phyloP scores from a whole-genome alignment of 2,888 invertebrate species.

The Loripinus fragilis region DNA sequence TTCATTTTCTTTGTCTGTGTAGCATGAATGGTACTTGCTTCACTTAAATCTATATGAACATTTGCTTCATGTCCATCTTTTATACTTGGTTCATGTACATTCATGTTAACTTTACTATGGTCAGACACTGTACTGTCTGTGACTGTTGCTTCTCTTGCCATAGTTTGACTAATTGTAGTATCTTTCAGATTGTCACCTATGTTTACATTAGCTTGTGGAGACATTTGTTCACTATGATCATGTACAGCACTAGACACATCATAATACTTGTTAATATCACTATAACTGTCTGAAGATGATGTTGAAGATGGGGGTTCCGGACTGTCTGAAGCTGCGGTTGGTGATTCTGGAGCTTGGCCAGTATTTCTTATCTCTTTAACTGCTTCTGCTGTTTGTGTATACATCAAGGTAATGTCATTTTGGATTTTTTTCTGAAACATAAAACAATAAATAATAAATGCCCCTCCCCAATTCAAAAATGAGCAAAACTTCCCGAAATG shows the following conservation, averaged over 20 bases:
- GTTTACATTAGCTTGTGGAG: not conserved
- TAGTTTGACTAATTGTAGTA: not conserved
- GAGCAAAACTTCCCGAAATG: too few species aligned
- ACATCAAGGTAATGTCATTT: conserved; percentile 62
- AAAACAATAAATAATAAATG: too few species aligned
- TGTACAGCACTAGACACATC: conserved; percentile 49
- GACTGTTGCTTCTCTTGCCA: not conserved
- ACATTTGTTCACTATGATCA: conserved; percentile 23
- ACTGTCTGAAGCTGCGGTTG: not conserved
- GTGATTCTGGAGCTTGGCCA: too few species aligned
- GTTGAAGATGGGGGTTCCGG: not conserved
- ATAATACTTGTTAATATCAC: conserved; percentile 31
- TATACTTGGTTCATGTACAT: not conserved
- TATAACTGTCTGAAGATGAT: conserved; percentile 6
- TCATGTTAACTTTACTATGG: not conserved
- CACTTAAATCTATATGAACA: not conserved
- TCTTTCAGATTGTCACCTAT: not conserved
- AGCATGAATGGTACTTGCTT: not conserved
- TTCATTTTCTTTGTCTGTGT: not conserved
- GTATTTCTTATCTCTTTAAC: conserved; percentile 52
- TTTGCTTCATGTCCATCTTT: not conserved
- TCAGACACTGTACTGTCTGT: too few species aligned
- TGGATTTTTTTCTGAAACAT: conserved; percentile 65
- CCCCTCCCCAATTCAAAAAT: too few species aligned
- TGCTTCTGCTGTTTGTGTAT: conserved; percentile 62